phyloP scores from a whole-genome alignment of 2,113 vertebrate genomes.

The Vidua chalybeata region DNA sequence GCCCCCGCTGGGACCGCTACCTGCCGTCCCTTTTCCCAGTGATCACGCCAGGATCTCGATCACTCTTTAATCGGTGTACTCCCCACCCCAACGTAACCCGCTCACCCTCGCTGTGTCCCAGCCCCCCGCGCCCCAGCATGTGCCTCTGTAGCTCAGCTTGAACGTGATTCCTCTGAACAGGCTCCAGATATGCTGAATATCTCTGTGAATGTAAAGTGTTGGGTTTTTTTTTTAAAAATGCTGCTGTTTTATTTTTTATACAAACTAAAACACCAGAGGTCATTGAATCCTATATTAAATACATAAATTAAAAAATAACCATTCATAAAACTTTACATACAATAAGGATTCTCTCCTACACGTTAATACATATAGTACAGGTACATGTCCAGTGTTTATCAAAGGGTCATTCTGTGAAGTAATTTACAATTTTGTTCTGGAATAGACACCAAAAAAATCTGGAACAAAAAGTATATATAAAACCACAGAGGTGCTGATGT shows the following conservation, averaged over 20 bases:
- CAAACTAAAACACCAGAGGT: conserved; percentile 81
- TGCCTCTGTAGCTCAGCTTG: background rate
- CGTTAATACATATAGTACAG: conserved; percentile 74
- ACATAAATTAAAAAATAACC: conserved; percentile 84
- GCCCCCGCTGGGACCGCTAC: background rate
- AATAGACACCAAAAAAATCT: conserved; percentile 45
- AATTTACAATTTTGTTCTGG: conserved; percentile 54
- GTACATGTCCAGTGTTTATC: conserved; percentile 69
- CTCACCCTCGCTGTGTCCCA: background rate
- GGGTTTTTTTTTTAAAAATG: conserved; percentile 58
- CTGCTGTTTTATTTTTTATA: conserved; percentile 77
- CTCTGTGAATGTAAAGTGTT: background rate
- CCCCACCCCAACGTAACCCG: background rate
- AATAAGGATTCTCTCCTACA: conserved; percentile 76
- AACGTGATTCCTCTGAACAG: background rate
- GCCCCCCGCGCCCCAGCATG: background rate
- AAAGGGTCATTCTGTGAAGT: conserved; percentile 63
- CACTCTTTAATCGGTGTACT: background rate
- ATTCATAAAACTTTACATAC: conserved; percentile 83
- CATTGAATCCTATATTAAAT: conserved; percentile 81
- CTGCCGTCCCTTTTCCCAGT: too few species aligned
- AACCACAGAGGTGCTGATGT: conserved; percentile 58
- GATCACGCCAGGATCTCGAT: background rate
- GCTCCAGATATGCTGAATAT: background rate
- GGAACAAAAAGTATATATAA: conserved; percentile 32